phyloP scores from a whole-genome alignment of 53 echinoderm and acorn worm genomes.

The Zoroaster sp. region DNA sequence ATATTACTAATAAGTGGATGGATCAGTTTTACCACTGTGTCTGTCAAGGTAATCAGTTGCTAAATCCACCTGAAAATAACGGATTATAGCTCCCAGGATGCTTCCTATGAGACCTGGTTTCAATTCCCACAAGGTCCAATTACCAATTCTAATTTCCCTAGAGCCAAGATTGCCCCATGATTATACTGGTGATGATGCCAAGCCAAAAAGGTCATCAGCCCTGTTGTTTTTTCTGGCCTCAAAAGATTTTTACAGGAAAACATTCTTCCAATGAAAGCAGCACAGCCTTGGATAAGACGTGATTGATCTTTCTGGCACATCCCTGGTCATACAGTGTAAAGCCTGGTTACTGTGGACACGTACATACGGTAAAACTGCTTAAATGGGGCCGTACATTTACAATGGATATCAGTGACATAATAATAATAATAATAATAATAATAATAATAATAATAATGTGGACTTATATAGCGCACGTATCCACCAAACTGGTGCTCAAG shows the following conservation, averaged over 20 bases:
- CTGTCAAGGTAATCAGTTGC: background rate
- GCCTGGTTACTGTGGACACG: too few species aligned
- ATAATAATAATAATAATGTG: too few species aligned
- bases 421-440: too few species aligned
- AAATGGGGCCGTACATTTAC: too few species aligned
- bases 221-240: background rate
- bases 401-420: too few species aligned
- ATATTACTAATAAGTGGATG: background rate
- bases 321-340: background rate
- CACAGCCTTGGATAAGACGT: background rate
- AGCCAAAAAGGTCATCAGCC: background rate
- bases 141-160: background rate
- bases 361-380: too few species aligned
- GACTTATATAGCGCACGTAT: too few species aligned
- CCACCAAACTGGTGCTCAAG: too few species aligned
- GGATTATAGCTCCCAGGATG: background rate
- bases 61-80: background rate
- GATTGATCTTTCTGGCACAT: background rate
- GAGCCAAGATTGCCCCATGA: background rate
- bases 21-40: background rate
- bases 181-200: background rate
- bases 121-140: background rate
- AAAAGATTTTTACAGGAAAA: background rate
- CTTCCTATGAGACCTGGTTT: background rate
- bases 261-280: background rate